Conservation (phyloP, 2,888 invertebrate genomes). For the Melitaea athalia region DNA sequence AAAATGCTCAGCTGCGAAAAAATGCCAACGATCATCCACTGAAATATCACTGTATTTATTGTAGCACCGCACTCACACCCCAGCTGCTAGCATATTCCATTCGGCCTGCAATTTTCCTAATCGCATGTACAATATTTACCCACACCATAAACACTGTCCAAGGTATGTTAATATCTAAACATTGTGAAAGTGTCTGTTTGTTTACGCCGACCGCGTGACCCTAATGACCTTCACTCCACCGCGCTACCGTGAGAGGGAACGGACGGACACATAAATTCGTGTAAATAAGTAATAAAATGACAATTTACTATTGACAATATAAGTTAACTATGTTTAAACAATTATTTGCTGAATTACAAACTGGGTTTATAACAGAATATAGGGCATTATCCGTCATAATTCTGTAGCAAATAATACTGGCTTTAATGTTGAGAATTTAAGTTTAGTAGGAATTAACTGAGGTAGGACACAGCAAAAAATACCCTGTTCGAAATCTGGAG, state of each 20-base stretch:
- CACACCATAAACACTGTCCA: slow-evolving; percentile 26
- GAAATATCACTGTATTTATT: background rate
- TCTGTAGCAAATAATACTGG: too few species aligned
- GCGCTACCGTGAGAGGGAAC: slow-evolving; percentile 25
- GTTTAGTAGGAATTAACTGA: too few species aligned
- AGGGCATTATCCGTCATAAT: too few species aligned
- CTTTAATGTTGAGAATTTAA: too few species aligned
- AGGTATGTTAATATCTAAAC: slow-evolving; percentile 30
- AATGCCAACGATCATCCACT: too few species aligned
- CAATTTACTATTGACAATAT: slow-evolving; percentile 9
- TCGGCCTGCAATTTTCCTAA: slow-evolving; percentile 17
- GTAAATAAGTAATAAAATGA: slow-evolving; percentile 12
- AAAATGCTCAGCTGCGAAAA: too few species aligned
- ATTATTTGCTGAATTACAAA: too few species aligned
- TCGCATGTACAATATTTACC: slow-evolving; percentile 17
- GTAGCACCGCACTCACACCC: too few species aligned
- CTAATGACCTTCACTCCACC: slow-evolving; percentile 34
- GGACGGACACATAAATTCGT: slow-evolving; percentile 11
- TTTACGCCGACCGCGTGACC: slow-evolving; percentile 36
- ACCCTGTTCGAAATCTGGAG: too few species aligned
- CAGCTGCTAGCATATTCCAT: background rate
- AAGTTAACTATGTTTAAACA: too few species aligned
- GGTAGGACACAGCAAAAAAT: too few species aligned
- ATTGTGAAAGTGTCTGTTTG: slow-evolving; percentile 37
- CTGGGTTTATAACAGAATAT: too few species aligned